Base-by-base conservation (phyloP, 1,140 invertebrate genomes). In the Panagrolaimus sp. region DNA sequence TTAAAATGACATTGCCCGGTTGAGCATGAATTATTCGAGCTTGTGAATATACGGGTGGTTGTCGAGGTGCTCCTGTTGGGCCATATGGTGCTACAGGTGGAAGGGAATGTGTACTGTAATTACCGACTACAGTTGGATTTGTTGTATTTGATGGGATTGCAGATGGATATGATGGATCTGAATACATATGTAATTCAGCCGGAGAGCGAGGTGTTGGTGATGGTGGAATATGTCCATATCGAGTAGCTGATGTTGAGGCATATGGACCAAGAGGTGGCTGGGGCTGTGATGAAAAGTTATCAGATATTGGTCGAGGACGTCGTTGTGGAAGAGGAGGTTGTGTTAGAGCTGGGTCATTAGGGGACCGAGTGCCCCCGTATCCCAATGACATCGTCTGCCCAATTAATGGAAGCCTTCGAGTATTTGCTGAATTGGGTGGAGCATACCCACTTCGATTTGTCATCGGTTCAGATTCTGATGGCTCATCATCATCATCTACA, bases 401-500 rank as follows among this genome's bases (percentile, higher is more conserved):
- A 5, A 57, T 20, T 5, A 57, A 8, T 16, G 51, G 51, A 1
- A 57, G n/a, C 0, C 51, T 20, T 25, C 51, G 51, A 8, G 51
- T 57, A 13, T 57, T 57, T 20, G 51, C 51, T 0, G 51, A 25
- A 13, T 57, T 57, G 0, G 51, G 51, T 11, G 51, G 51, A 2
- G 51, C 51, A 57, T 57, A 57, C 9, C 51, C 51, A 25, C 51
- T 20, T 11, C 20, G 51, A 13, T 20, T 57, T 27, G 51, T 57
- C 51, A 57, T 57, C 9, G 51, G 51, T 27, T 57, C 51, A 13
- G 51, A 57, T 57, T 57, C 51, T 20, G 51, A 57, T 11, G 51
- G 51, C 13, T 57, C 51, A n/a, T n/a, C n/a, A 11, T 57, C 51
- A 23, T 57, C 51, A 11, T 57, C 51, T 8, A 20, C 51, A 13